A percentile compares a stretch with the other conserved stretches of the same genome.
Conservation (phyloP, 2,113 vertebrate genomes). For the Lamprotornis superbus region DNA sequence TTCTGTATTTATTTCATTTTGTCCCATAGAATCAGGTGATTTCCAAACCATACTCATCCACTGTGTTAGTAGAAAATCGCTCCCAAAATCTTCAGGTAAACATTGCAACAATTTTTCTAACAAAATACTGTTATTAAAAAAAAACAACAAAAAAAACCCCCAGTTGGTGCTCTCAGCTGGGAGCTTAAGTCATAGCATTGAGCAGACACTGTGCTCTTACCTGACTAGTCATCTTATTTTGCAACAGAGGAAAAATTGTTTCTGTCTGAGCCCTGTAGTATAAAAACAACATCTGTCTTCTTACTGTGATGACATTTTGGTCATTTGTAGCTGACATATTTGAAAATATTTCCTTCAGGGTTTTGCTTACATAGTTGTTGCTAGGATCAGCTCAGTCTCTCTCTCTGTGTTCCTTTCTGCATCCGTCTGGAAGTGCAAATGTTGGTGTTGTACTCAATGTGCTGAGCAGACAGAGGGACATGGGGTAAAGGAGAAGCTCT, state of each 20-base stretch:
- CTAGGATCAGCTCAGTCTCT: neutral
- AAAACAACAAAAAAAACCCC: neutral
- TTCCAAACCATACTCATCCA: neutral
- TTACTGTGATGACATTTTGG: neutral
- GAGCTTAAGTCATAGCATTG: neutral
- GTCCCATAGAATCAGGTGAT: neutral
- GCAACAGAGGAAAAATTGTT: neutral
- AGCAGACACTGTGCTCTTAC: neutral
- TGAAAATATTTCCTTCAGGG: neutral
- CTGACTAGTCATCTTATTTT: neutral
- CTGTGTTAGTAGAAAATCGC: fast-evolving
- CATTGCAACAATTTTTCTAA: neutral
- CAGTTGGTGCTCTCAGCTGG: neutral
- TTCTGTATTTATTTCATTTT: neutral
- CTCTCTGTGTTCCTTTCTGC: neutral
- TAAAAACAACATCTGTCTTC: neutral
- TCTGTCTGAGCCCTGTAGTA: neutral
- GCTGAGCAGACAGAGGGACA: neutral
- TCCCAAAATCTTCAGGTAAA: neutral
- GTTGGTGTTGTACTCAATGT: neutral
- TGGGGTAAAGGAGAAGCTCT: neutral
- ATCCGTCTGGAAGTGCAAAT: neutral
- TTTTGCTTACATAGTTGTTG: neutral
- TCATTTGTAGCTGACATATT: neutral
- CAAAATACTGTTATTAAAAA: neutral